A percentile compares a stretch with the other conserved stretches of the same genome.
These are phyloP conservation scores for Catostomus latipinnis DNA, from an alignment of 2,797 vertebrate species.

Conservation along the genomic window DNA sequence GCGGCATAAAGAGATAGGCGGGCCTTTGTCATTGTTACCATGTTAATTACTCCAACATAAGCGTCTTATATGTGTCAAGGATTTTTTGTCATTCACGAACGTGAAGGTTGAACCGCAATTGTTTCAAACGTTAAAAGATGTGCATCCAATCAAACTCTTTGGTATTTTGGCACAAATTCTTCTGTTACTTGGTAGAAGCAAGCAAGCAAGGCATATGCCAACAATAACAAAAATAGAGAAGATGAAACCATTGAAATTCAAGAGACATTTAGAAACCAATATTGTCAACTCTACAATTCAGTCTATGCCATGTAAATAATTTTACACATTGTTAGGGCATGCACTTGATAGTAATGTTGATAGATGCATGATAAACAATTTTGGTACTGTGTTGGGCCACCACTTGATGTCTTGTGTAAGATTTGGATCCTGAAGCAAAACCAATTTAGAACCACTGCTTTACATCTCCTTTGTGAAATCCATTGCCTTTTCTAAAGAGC, in stretches of 20 bases:
- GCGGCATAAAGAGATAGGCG: slow-evolving; percentile 75
- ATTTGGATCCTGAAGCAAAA: not conserved
- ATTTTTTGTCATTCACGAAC: too few relatives aligned
- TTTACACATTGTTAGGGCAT: too few relatives aligned
- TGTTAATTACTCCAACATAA: not conserved
- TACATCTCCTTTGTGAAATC: slow-evolving; percentile 10
- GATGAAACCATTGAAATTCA: too few relatives aligned
- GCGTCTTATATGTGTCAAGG: not conserved
- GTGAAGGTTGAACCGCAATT: too few relatives aligned
- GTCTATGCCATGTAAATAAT: too few relatives aligned
- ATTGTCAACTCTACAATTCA: too few relatives aligned
- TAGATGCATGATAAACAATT: too few relatives aligned
- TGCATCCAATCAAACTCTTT: not conserved
- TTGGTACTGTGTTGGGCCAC: too few relatives aligned
- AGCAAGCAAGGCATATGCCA: not conserved
- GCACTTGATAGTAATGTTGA: too few relatives aligned
- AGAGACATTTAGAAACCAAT: too few relatives aligned
- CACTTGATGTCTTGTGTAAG: too few relatives aligned
- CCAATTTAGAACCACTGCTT: not conserved
- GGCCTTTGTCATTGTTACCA: slow-evolving; percentile 75
- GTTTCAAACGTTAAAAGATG: not conserved
- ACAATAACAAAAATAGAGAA: not conserved
- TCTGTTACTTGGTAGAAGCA: not conserved
- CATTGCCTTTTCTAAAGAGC: not conserved
- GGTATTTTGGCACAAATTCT: not conserved